Evolutionary conservation across 2,797 vertebrate species (phyloP).

Genomic region (Oreochromis mossambicus): DNA sequence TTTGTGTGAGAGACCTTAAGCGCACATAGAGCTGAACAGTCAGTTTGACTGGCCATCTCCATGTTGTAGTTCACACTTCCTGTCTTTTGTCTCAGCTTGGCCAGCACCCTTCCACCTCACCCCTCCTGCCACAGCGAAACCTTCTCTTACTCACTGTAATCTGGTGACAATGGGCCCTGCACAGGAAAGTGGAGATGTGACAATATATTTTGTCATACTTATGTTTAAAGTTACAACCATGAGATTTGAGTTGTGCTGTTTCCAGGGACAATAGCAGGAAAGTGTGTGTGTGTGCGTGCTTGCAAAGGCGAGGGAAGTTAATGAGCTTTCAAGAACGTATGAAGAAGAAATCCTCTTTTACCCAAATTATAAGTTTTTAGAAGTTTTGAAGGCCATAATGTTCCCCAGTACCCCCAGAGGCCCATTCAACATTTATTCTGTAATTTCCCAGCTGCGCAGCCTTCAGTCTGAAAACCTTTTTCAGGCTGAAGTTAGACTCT

Average conservation of each 20-base stretch:
- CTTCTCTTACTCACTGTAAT: background rate
- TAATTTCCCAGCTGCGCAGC: constrained; percentile 24
- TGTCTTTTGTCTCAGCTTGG: constrained; percentile 23
- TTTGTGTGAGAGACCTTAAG: background rate
- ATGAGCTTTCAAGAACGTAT: background rate
- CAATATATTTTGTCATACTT: background rate
- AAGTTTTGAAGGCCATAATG: background rate
- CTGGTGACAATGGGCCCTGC: constrained; percentile 8
- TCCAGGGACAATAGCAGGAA: constrained; percentile 18
- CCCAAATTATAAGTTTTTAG: constrained; percentile 2
- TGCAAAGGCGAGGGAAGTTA: background rate
- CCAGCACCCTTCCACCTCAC: background rate
- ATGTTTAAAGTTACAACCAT: background rate
- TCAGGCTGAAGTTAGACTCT: background rate
- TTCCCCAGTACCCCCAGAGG: constrained; percentile 4
- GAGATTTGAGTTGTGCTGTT: background rate
- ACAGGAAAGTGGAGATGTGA: constrained; percentile 19
- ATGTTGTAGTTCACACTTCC: constrained; percentile 43
- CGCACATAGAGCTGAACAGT: background rate
- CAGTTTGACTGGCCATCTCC: background rate
- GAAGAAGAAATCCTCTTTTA: background rate
- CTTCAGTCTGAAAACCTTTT: background rate
- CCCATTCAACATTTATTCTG: constrained; percentile 49
- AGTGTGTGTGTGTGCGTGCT: background rate
- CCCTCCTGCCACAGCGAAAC: background rate